Percentiles rank a stretch among this genome's conserved stretches.
Evolutionary conservation across 2,888 invertebrate species (phyloP).

Genomic region (Pyrocoelia pectoralis): DNA sequence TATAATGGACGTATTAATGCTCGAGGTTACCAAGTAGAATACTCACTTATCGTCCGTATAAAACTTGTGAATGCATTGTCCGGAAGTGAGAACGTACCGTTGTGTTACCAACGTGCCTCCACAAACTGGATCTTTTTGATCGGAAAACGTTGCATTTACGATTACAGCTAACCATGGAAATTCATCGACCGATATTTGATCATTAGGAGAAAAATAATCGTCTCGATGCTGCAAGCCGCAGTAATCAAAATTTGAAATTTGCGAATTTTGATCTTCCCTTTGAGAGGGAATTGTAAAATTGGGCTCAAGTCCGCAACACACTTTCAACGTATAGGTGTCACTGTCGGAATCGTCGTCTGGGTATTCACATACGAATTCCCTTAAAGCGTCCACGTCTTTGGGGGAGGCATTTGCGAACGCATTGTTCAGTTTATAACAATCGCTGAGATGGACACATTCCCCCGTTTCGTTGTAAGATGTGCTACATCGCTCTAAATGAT

Average conservation of each 20-base stretch:
- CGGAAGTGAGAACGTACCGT: not conserved
- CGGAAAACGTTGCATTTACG: not conserved
- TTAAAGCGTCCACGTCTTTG: not conserved
- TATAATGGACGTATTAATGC: not conserved
- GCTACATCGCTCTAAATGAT: not conserved
- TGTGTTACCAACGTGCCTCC: not conserved
- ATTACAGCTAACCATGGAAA: slow-evolving; percentile 2
- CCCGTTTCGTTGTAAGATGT: not conserved
- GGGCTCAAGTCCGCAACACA: not conserved
- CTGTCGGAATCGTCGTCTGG: not conserved
- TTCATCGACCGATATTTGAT: not conserved
- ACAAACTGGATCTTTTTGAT: not conserved
- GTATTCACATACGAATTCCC: not conserved
- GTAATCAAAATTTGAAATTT: not conserved
- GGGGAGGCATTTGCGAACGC: not conserved
- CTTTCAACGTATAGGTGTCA: not conserved
- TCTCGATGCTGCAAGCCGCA: not conserved
- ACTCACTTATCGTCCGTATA: not conserved
- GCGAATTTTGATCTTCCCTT: not conserved
- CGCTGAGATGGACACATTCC: not conserved
- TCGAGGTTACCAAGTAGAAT: not conserved
- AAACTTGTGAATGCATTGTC: not conserved
- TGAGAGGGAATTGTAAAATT: not conserved
- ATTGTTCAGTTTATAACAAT: not conserved
- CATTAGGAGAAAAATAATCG: not conserved